Evolutionary conservation across 2,888 invertebrate genomes (phyloP), one percentile per base, ranked within the genome.

Genomic region (Perizoma flavofasciatum): DNA sequence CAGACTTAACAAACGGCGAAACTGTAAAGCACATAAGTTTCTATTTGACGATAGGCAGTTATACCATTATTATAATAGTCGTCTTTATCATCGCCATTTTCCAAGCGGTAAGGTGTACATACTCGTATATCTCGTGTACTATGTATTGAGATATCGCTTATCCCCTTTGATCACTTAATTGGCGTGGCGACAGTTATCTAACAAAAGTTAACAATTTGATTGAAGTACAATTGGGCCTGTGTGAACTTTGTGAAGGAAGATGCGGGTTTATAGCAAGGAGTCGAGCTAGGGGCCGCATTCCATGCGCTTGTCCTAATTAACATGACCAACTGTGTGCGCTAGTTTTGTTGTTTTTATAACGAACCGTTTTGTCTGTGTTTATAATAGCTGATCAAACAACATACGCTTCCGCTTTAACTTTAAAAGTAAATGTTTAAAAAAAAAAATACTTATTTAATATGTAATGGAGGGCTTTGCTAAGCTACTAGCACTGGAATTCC

Each of bases 271-370:
- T 52, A 57, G 50, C 55, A 49, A 61, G 63, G 67, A 60, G 63
- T 59, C 59, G 53, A 55, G 56, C 50, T 48, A 64, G 64, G 65
- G 65, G 58, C 66, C 67, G 57, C 69, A 69, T 67, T 67, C 67
- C 69, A 59, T 59, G 58, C 61, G 57, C 49, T 63, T 66, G 61
- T 67, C 59, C 65, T 69, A 69, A 69, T 69, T 69, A 67, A 66
- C 64, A 65, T 66, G 58, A 59, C 61, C 63, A 61, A 61, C 53
- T 50, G 44, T 51, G 55, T 52, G 57, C 61, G 63, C 53, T 53
- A 49, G 44, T 56, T 65, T 53, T 59, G 51, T 67, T 6, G 7
- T 6, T 37, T 60, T 53, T 55, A 59, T 56, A 56, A 61, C 59
- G 58, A 55, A 60, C 45, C 52, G 59, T 61, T 63, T 66, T 63